Base-by-base conservation (phyloP, 2,797 vertebrate species). In the Aratinga solstitialis region DNA sequence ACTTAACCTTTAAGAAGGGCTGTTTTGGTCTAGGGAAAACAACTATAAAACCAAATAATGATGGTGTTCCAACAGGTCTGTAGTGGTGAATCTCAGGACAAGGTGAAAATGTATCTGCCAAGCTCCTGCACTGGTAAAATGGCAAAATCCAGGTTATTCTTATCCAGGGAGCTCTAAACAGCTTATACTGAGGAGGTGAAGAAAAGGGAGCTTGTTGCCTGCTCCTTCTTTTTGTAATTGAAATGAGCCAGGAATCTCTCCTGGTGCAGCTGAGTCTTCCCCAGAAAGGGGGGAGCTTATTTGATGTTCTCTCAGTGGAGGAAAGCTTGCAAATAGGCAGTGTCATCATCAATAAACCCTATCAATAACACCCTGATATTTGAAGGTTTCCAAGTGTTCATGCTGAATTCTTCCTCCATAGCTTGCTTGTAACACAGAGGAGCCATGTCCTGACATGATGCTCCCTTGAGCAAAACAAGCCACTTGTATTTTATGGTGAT, bases 11-110 rank as follows among this genome's bases (percentile, higher is more conserved):
- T 77, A 50, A 83, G 83, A 79, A 82, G 38, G 47, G 24, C 74
- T 80, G 42, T 93, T 93, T 87, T 58, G 42, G 58, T 78, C 90
- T 95, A 50, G 91, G 69, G 88, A 78, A 90, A 90, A 65, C 71
- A 89, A 36, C 53, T 76, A 42, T 62, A 74, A 89, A 82, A 82
- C 38, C 32, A 47, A 59, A 58, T 93, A 62, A 83, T 67, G 53
- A 45, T 2, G 5, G 58, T 81, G n/a, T 80, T 96, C 58, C 50
- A 22, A 90, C 72, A 80, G 72, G 34, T 87, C 71, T 90, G 78
- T 69, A 65, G 72, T 62, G 42, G 34, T 77, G 10, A 72, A 10
- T 77, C 48, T 80, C 74, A 66, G 71, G 71, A 93, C 16, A 66
- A 90, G 71, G 66, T 84, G 61, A 40, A 79, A 63, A 79, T 59